Base-by-base conservation (phyloP, 2,113 vertebrate genomes). In the Oncorhynchus kisutch region DNA sequence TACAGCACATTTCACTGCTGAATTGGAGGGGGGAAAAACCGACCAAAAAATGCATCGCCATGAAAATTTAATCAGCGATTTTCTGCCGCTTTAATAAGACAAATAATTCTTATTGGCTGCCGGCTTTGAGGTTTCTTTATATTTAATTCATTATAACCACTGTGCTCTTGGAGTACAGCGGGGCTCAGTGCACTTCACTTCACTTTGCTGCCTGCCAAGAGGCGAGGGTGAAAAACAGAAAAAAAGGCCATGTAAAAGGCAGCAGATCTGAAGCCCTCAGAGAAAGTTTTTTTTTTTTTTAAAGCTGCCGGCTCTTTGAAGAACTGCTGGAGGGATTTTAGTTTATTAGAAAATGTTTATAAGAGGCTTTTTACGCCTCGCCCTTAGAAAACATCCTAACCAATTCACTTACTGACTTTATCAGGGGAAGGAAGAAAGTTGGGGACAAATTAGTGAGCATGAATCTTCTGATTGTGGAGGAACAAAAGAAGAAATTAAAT, bases 61-160 rank as follows among this genome's bases (percentile, higher is more conserved):
- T 95, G 94, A 94, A 95, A 95, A 94, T 96, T 95, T 95, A 94
- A 96, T 95, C 94, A 95, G 94, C 90, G 91, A 95, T 94, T 95
- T 95, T 95, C 93, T 95, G 93, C 93, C 94, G 93, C 94, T 95
- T 95, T 96, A 96, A 96, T 94, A 95, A 95, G 94, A 93, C 94
- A 95, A 95, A 95, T 95, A 95, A 95, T 95, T 95, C 94, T 95
- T 94, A 95, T 94, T 95, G 95, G 94, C 92, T 92, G 92, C 92
- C 91, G 90, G 93, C 93, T 95, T 94, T 94, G 34, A 94, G 93
- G 92, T 71, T 95, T 94, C 94, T 95, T 94, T 94, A 96, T 95
- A 95, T 96, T 96, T 95, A 95, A 96, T 95, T 96, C 94, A 96
- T 95, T 95, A 94, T 94, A 95, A 95, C 94, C 93, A 93, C 93